Conservation (phyloP, 1,140 invertebrate species). For the Megalonaias nervosa region DNA sequence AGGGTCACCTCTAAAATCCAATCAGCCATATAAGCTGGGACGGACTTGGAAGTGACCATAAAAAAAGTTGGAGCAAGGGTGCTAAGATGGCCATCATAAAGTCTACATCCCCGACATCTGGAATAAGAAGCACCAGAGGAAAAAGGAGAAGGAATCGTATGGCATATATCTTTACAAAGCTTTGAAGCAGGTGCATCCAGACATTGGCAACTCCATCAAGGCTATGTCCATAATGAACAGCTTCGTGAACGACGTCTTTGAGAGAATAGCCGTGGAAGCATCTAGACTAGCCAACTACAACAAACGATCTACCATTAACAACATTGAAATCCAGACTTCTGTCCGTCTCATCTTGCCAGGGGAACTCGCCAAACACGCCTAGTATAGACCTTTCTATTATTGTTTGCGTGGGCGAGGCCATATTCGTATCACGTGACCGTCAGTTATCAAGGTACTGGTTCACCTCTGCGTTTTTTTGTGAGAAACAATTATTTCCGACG, state of each 20-base stretch:
- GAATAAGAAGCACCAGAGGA: slow-evolving; percentile 5
- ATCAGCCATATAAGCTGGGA: no score
- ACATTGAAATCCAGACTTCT: no score
- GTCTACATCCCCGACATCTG: slow-evolving; percentile 11
- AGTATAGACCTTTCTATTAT: no score
- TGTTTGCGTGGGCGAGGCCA: no score
- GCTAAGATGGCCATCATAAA: slow-evolving; percentile 23
- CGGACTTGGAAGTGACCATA: no score
- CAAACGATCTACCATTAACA: slow-evolving; percentile 27
- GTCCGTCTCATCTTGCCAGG: no score
- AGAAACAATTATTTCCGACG: no score
- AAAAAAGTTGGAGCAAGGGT: not conserved
- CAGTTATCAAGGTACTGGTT: no score
- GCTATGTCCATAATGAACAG: slow-evolving; percentile 71
- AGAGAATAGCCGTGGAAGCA: slow-evolving; percentile 70
- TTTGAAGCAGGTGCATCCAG: slow-evolving; percentile 81
- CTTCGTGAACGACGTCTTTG: slow-evolving; percentile 72
- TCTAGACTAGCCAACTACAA: slow-evolving; percentile 69
- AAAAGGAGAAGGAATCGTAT: slow-evolving; percentile 77
- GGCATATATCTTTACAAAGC: slow-evolving; percentile 83
- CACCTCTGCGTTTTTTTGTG: no score
- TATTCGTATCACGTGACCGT: no score
- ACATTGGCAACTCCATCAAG: slow-evolving; percentile 78
- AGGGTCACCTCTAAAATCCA: no score
- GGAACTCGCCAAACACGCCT: no score